Percentiles rank a stretch among this genome's conserved stretches.
Conservation (phyloP, 2,888 invertebrate genomes). For the Cataglyphis albicans region DNA sequence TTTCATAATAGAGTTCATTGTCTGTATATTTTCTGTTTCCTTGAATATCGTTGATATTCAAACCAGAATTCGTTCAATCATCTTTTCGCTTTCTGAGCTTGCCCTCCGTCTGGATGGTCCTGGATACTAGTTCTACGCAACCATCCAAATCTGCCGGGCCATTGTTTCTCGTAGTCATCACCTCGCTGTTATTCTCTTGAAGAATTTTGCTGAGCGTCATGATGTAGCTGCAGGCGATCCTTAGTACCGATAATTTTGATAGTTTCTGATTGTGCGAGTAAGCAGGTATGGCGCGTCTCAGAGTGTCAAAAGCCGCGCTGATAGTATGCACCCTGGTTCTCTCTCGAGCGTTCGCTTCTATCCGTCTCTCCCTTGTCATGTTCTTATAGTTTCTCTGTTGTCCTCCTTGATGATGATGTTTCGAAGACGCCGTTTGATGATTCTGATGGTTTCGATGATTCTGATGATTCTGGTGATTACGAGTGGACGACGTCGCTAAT, state of each 20-base stretch:
- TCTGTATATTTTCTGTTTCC: background rate
- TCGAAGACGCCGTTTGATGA: slow-evolving; percentile 37
- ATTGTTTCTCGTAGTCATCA: slow-evolving; percentile 84
- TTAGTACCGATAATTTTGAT: slow-evolving; percentile 95
- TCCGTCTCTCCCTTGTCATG: slow-evolving; percentile 96
- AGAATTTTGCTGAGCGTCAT: slow-evolving; percentile 93
- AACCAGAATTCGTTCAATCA: slow-evolving; percentile 86
- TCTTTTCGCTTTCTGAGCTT: slow-evolving; percentile 95
- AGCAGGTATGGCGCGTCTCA: slow-evolving; percentile 94
- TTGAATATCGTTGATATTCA: background rate
- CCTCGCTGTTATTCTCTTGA: slow-evolving; percentile 86
- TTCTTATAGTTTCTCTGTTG: slow-evolving; percentile 96
- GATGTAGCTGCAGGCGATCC: slow-evolving; percentile 97
- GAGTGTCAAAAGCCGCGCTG: slow-evolving; percentile 97
- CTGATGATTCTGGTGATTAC: slow-evolving; percentile 75
- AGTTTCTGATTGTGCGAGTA: slow-evolving; percentile 97
- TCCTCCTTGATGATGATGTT: slow-evolving; percentile 51
- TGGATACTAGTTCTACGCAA: slow-evolving; percentile 95
- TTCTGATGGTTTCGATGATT: slow-evolving; percentile 65
- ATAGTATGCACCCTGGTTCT: slow-evolving; percentile 97
- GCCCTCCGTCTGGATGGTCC: slow-evolving; percentile 96
- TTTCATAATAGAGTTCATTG: background rate
- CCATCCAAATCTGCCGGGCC: slow-evolving; percentile 87
- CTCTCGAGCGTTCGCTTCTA: slow-evolving; percentile 97
- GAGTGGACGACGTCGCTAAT: slow-evolving; percentile 54